Percentiles rank a stretch among this genome's conserved stretches.
Evolutionary conservation across 2,113 vertebrate genomes (phyloP).

Genomic region (Xenotilapia longispinis): DNA sequence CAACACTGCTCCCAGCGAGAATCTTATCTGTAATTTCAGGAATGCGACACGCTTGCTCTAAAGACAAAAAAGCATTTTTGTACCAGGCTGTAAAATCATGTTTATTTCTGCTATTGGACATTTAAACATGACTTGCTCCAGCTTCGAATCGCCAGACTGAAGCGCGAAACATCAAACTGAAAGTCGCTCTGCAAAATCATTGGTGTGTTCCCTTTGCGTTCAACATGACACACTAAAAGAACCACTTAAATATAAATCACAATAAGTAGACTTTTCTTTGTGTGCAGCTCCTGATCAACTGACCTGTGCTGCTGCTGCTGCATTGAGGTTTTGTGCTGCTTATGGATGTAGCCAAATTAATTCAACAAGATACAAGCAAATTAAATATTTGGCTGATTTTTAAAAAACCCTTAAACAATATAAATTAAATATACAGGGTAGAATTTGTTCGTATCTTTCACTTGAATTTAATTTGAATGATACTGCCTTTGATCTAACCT

Average conservation of each 20-base stretch:
- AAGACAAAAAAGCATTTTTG: neutral
- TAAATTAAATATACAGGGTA: neutral
- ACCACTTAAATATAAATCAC: neutral
- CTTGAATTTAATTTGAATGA: neutral
- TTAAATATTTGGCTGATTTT: neutral
- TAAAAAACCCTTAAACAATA: neutral
- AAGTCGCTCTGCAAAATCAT: accelerated
- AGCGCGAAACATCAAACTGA: accelerated
- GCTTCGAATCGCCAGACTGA: accelerated
- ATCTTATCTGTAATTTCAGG: neutral
- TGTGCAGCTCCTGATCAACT: neutral
- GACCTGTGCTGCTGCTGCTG: neutral
- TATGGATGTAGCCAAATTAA: neutral
- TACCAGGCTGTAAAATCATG: neutral
- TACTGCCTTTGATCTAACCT: neutral
- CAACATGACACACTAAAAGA: neutral
- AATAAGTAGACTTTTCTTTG: neutral
- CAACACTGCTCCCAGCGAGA: neutral
- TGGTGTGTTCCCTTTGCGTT: neutral
- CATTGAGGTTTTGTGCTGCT: neutral
- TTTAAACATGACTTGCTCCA: neutral
- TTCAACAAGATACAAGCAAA: neutral
- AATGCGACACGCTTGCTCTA: accelerated
- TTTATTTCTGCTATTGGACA: neutral
- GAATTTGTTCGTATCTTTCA: neutral